Conservation (phyloP, 2,797 vertebrate genomes). For the Agapornis canus region DNA sequence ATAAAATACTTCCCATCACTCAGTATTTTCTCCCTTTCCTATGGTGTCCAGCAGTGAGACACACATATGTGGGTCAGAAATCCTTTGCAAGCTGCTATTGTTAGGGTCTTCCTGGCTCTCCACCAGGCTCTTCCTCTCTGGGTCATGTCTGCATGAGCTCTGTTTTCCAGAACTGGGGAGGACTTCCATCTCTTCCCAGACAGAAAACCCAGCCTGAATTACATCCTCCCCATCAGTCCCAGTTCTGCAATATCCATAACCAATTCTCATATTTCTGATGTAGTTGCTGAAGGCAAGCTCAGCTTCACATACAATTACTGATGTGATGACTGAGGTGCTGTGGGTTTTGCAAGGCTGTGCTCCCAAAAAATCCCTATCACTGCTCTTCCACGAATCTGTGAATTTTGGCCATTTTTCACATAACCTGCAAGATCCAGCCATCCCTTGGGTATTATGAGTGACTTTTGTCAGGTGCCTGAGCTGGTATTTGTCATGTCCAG, state of each 20-base stretch:
- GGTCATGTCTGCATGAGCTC: background rate
- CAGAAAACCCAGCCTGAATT: background rate
- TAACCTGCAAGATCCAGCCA: background rate
- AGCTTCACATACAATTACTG: background rate
- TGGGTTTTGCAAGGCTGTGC: background rate
- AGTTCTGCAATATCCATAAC: rapidly evolving
- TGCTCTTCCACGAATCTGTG: background rate
- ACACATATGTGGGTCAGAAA: background rate
- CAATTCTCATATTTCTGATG: background rate
- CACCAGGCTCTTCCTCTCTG: background rate
- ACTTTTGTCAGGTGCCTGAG: background rate
- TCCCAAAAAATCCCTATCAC: background rate
- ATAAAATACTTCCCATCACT: background rate
- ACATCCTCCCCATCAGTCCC: background rate
- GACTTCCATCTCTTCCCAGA: background rate
- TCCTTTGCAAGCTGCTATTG: background rate
- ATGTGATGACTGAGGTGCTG: background rate
- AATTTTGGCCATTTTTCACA: background rate
- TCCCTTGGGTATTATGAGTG: background rate
- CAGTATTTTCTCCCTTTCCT: background rate
- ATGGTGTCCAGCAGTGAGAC: rapidly evolving
- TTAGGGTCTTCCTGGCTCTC: background rate
- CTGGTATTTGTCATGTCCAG: rapidly evolving
- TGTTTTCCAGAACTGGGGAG: background rate
- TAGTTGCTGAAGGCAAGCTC: background rate